Percentiles rank a stretch among this genome's conserved stretches.
These are phyloP conservation scores for Mustelus asterias DNA, from an alignment of 2,113 vertebrate genomes.

Conservation along the genomic window DNA sequence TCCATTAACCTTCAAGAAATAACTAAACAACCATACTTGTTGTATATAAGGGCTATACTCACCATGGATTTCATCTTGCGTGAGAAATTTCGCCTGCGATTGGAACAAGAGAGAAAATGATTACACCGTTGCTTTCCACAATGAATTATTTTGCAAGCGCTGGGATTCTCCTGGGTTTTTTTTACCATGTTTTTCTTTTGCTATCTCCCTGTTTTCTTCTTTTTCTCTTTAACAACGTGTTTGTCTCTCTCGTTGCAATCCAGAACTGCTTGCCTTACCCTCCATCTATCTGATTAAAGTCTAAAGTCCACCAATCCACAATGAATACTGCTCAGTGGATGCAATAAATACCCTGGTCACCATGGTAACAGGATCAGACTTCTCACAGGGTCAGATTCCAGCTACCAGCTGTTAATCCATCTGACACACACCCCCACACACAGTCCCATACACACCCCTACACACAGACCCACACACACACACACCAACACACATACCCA, in stretches of 20 bases:
- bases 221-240: fast-evolving
- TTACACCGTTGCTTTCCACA: background rate
- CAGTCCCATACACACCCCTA: too few relatives aligned
- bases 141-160: background rate
- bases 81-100: slow-evolving; percentile 76
- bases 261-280: background rate
- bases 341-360: slow-evolving; percentile 52
- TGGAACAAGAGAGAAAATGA: slow-evolving; percentile 20
- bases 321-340: slow-evolving; percentile 40
- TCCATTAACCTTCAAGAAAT: background rate
- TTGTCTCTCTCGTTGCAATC: background rate
- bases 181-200: slow-evolving; percentile 12
- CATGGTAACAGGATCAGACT: slow-evolving; percentile 47
- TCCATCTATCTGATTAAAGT: background rate
- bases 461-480: background rate
- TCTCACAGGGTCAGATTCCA: slow-evolving; percentile 47
- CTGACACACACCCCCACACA: background rate
- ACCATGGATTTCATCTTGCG: slow-evolving; percentile 85
- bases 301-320: slow-evolving; percentile 52
- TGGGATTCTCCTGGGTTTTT: background rate
- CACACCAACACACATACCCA: too few relatives aligned
- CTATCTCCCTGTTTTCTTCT: slow-evolving; percentile 48
- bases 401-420: background rate
- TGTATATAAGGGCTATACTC: slow-evolving; percentile 43
- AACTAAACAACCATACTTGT: background rate